Conservation (phyloP, 1,140 invertebrate species). For the Drosophila miranda region DNA sequence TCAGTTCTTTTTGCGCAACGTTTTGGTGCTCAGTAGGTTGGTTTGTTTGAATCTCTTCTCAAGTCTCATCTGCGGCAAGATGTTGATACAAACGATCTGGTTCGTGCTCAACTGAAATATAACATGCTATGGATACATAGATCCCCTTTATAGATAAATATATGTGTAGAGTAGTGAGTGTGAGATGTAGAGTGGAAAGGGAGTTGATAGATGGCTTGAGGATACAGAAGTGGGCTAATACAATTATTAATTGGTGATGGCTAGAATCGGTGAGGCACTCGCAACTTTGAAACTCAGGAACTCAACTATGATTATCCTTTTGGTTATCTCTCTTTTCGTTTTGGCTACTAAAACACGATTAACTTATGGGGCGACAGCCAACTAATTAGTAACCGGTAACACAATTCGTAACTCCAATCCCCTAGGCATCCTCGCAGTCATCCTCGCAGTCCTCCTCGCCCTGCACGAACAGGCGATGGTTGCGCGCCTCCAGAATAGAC, state of each 20-base stretch:
- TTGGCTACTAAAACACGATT: constrained; percentile 41
- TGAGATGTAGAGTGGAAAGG: constrained; percentile 1
- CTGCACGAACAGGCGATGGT: constrained; percentile 67
- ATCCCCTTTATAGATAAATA: constrained; percentile 3
- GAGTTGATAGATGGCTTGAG: constrained; percentile 22
- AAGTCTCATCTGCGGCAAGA: constrained; percentile 14
- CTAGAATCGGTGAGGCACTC: constrained; percentile 71
- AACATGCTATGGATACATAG: constrained; percentile 17
- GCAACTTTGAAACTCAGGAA: constrained; percentile 56
- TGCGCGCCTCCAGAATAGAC: constrained; percentile 68
- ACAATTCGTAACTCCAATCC: neutral
- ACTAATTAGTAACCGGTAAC: constrained; percentile 44
- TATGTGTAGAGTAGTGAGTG: constrained; percentile 15
- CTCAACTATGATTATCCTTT: constrained; percentile 16
- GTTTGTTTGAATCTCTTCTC: constrained; percentile 36
- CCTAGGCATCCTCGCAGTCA: constrained; percentile 58
- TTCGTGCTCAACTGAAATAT: constrained; percentile 28
- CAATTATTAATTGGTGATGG: constrained; percentile 40
- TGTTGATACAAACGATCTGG: constrained; percentile 5
- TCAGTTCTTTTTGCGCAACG: constrained; percentile 80
- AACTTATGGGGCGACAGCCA: constrained; percentile 31
- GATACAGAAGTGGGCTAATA: constrained; percentile 28
- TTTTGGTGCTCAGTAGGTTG: constrained; percentile 66
- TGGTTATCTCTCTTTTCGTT: constrained; percentile 5
- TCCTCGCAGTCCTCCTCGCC: constrained; percentile 60